These are phyloP conservation scores for Morinoia aosen DNA, from an alignment of 2,888 invertebrate genomes.

Conservation along the genomic window DNA sequence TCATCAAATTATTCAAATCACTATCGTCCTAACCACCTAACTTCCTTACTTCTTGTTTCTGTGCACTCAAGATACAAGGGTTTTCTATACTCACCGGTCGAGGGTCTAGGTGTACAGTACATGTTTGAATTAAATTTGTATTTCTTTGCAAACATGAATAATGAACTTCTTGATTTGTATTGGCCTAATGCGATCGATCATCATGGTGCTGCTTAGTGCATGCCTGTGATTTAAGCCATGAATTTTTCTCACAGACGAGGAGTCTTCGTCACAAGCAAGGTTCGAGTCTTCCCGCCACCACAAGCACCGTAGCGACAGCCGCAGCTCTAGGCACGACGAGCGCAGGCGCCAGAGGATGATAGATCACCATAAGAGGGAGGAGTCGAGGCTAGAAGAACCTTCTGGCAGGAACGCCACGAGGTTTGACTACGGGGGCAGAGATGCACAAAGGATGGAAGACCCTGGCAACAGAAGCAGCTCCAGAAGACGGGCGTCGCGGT, in stretches of 20 bases:
- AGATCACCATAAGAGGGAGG: background rate
- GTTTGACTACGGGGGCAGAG: background rate
- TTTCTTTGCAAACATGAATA: too few relatives aligned
- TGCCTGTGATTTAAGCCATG: too few relatives aligned
- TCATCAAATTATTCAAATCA: too few relatives aligned
- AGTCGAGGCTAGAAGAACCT: background rate
- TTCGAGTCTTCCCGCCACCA: background rate
- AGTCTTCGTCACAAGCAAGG: background rate
- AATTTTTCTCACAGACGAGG: background rate
- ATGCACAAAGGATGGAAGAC: background rate
- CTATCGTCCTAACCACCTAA: too few relatives aligned
- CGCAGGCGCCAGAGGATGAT: background rate
- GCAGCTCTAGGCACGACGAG: background rate
- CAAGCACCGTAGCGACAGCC: background rate
- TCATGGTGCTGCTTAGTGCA: too few relatives aligned
- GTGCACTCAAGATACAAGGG: too few relatives aligned
- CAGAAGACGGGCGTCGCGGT: background rate
- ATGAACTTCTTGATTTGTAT: too few relatives aligned
- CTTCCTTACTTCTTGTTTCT: too few relatives aligned
- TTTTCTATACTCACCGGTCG: too few relatives aligned
- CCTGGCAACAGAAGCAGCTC: background rate
- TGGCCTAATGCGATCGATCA: too few relatives aligned
- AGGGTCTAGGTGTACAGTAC: too few relatives aligned
- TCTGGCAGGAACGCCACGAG: background rate
- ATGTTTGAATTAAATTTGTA: too few relatives aligned